Evolutionary conservation across 2,888 invertebrate genomes (phyloP).

Genomic region (Dryomyza anilis): DNA sequence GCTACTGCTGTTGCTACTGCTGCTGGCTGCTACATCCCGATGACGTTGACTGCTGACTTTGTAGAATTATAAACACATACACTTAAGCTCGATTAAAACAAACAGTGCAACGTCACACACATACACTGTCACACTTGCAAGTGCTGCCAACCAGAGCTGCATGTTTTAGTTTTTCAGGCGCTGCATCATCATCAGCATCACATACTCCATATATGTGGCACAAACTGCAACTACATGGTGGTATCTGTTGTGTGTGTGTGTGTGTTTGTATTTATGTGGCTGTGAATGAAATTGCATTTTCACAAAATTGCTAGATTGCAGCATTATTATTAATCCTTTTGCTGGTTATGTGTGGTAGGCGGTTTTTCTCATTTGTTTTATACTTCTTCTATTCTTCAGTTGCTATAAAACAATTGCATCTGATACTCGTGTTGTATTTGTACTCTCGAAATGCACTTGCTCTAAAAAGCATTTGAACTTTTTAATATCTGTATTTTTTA

Average conservation of each 20-base stretch:
- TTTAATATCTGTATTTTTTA: too few species aligned
- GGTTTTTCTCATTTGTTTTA: background rate
- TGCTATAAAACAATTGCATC: too few species aligned
- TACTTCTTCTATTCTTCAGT: too few species aligned
- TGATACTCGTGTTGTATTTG: too few species aligned
- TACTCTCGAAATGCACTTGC: too few species aligned
- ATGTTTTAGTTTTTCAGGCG: background rate
- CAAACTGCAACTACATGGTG: background rate
- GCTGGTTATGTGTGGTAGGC: slow-evolving; percentile 9
- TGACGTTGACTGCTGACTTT: slow-evolving; percentile 16
- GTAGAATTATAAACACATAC: slow-evolving; percentile 15
- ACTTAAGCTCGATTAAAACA: slow-evolving; percentile 17
- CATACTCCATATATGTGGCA: background rate
- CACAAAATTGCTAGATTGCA: slow-evolving; percentile 16
- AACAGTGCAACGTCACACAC: background rate
- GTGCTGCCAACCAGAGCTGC: background rate
- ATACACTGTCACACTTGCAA: background rate
- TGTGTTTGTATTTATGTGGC: background rate
- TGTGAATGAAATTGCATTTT: slow-evolving; percentile 11
- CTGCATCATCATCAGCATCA: background rate
- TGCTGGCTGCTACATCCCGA: background rate
- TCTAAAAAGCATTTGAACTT: too few species aligned
- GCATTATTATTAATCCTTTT: slow-evolving; percentile 10
- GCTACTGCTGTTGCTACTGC: too few species aligned
- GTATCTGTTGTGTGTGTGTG: background rate